Evolutionary conservation across 1,140 invertebrate species (phyloP).

Genomic region (Drosophila simulans): DNA sequence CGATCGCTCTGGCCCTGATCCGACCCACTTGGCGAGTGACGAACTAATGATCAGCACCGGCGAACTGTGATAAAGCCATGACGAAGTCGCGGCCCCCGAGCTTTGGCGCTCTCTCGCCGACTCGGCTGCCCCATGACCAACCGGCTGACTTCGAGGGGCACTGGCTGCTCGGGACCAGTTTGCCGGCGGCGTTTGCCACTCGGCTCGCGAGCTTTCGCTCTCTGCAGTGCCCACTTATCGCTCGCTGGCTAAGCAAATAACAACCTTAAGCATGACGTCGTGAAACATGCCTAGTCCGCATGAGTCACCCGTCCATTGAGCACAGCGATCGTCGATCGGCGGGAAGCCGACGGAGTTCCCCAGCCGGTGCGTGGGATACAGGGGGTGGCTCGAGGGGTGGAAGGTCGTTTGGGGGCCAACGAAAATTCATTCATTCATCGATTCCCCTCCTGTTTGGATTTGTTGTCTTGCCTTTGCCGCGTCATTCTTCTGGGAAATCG

Average conservation of each 20-base stretch:
- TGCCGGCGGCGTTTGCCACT: not conserved
- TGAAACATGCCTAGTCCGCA: conserved; percentile 15
- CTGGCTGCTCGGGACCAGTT: conserved; percentile 12
- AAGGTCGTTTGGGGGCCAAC: conserved; percentile 64
- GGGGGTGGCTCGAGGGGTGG: conserved; percentile 8
- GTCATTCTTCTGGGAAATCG: conserved; percentile 76
- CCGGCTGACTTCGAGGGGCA: conserved; percentile 1
- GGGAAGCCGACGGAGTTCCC: conserved; percentile 63
- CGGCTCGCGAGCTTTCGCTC: conserved; percentile 42
- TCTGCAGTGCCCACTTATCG: conserved; percentile 12
- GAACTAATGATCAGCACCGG: conserved; percentile 64
- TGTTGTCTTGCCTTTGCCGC: conserved; percentile 30
- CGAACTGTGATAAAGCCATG: conserved; percentile 58
- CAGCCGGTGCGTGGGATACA: conserved; percentile 26
- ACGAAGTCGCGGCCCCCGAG: conserved; percentile 52
- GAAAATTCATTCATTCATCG: conserved; percentile 80
- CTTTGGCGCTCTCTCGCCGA: conserved; percentile 22
- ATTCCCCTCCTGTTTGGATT: conserved; percentile 13
- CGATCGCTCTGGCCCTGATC: conserved; percentile 21
- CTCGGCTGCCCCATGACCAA: conserved; percentile 23
- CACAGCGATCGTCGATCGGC: conserved; percentile 24
- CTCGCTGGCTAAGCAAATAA: conserved; percentile 12
- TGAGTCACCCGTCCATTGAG: conserved; percentile 47
- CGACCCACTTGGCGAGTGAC: conserved; percentile 53
- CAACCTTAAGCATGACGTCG: conserved; percentile 66